Evolutionary conservation across 2,113 vertebrate genomes (phyloP), one percentile per base, ranked within the genome.

Genomic region (Notarius lentiginosus): DNA sequence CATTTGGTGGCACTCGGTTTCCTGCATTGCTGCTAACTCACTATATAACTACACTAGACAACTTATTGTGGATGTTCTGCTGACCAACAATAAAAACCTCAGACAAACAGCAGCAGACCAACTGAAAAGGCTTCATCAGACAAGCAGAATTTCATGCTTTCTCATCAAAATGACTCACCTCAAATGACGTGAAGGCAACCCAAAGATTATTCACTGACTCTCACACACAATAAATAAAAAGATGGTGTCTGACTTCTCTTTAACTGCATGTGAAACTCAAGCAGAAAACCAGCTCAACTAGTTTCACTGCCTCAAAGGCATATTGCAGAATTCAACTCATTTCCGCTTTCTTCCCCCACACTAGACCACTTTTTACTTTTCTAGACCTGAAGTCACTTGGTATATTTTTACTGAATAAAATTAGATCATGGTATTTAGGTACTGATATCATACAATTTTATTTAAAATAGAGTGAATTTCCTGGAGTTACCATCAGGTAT

Each of bases 251-350:
- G 20, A 18, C 51, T 41, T 70, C 51, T 55, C n/a, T 30, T 65
- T 34, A 17, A 79, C 18, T 68, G 88, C 87, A 91, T 93, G 88
- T 88, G 91, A 76, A 86, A 91, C 79, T 47, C 22, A 1, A 87
- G 83, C n/a, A 82, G 82, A 89, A 92, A 95, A 95, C 94, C 91
- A 89, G 94, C 86, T 79, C 2, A 85, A 92, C 95, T 76, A 91
- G 95, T 95, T 95, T 88, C 58, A 53, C 9, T 58, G 68, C 86
- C 82, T 55, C 84, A 34, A n/a, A 47, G 86, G 68, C 15, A 76
- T 83, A 87, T 27, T 2, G 7, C 68, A 53, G 20, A 84, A 7
- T 1, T 9, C 80, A 9, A 2, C 27, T 41, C n/a, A 65, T 51
- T 86, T 88, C 72, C 30, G 22, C 72, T 83, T 87, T 56, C 47